Evolutionary conservation across 2,797 vertebrate species (phyloP).

Genomic region (Cetoscarus ocellatus): DNA sequence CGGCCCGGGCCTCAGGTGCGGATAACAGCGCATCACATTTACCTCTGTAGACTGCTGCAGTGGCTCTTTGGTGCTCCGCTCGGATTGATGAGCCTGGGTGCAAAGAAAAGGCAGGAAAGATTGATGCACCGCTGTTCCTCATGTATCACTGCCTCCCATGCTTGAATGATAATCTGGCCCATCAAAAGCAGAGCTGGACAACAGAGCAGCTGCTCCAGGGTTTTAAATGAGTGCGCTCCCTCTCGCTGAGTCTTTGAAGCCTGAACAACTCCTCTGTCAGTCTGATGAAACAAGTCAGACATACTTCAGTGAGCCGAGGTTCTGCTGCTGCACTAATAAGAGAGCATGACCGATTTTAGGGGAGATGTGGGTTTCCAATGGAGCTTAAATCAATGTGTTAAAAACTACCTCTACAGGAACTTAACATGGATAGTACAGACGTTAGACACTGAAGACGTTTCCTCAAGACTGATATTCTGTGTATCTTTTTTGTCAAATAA

Average conservation of each 20-base stretch:
- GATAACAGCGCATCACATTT: constrained; percentile 21
- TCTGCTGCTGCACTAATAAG: constrained; percentile 24
- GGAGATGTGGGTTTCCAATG: background rate
- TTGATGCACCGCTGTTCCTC: constrained; percentile 57
- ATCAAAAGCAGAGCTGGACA: constrained; percentile 61
- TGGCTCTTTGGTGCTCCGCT: constrained; percentile 16
- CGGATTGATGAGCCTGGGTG: constrained; percentile 30
- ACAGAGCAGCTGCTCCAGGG: constrained; percentile 23
- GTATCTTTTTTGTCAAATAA: too few species aligned
- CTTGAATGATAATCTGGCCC: constrained; percentile 56
- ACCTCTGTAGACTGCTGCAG: background rate
- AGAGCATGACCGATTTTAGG: constrained; percentile 10
- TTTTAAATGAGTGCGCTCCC: constrained; percentile 36
- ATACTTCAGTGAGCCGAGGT: constrained; percentile 6
- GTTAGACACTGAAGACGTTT: background rate
- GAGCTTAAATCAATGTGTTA: background rate
- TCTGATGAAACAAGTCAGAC: constrained; percentile 34
- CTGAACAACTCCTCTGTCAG: constrained; percentile 33
- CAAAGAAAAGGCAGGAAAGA: constrained; percentile 25
- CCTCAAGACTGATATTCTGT: too few species aligned
- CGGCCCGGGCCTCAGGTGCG: constrained; percentile 3
- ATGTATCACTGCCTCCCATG: constrained; percentile 46
- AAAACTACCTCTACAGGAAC: background rate
- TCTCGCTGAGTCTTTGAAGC: constrained; percentile 44
- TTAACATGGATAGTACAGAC: background rate